Base-by-base conservation (phyloP, 1,140 invertebrate genomes). In the Drosophila miranda region DNA sequence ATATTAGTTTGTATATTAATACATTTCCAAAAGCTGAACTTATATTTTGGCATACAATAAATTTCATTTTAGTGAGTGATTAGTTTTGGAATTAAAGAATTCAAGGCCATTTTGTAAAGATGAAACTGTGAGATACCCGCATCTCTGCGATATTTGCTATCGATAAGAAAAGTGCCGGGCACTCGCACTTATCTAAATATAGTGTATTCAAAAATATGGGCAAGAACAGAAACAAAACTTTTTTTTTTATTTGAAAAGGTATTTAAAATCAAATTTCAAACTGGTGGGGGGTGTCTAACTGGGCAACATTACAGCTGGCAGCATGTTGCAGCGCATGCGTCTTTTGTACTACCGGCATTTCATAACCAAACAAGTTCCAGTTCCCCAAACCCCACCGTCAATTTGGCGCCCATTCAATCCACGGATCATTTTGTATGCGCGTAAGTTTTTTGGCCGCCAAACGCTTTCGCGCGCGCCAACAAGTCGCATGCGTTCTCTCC, bases 391-490 rank as follows among this genome's bases (percentile, higher is more conserved):
- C 50, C 28, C 19, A 21, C 34, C 14, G 34, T 5, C 54, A 19
- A 28, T 63, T 46, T 66, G 63, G 48, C 63, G 60, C 30, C 63
- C 42, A 14, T 64, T 42, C 49, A 75, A 75, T 55, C 43, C 11
- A 34, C 13, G 41, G 21, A 72, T 59, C 55, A 57, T 52, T 38
- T 62, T 61, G 54, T 71, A 45, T 63, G 54, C 50, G 67, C 60
- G 67, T 55, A 52, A 34, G 52, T 64, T 52, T 72, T 38, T 54
- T 64, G 49, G 51, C 54, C 51, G 19, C 11, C 70, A 75, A 75
- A 75, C 72, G 71, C 42, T 75, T 84, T 77, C 63, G 69, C 74
- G 80, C 81, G 81, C 77, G 81, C 81, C 68, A 86, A 78, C 81
- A 78, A 81, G 81, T 86, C 81, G 82, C 64, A 75, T 75, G 80